phyloP scores from a whole-genome alignment of 1,140 invertebrate genomes.

The Augochlora pura region DNA sequence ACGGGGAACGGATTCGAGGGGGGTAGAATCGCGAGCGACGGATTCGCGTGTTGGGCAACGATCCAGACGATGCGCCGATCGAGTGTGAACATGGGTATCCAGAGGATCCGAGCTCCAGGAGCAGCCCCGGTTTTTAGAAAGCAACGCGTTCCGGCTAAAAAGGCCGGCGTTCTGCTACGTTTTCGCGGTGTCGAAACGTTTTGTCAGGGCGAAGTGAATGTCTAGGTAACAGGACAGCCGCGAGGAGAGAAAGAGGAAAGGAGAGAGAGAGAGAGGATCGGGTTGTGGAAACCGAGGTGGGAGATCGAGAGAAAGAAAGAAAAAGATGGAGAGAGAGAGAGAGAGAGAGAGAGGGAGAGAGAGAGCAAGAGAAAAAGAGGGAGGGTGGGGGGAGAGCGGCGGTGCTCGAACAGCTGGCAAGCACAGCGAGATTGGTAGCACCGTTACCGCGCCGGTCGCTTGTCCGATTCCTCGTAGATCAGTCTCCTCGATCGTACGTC shows the following conservation, averaged over 20 bases:
- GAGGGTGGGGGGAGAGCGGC: neutral
- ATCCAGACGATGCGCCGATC: neutral
- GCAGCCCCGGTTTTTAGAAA: constrained; percentile 12
- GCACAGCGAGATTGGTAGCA: constrained; percentile 60
- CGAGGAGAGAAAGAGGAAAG: neutral
- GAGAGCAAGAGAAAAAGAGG: neutral
- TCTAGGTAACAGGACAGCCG: constrained; percentile 44
- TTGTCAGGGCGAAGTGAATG: constrained; percentile 44
- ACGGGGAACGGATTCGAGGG: no score
- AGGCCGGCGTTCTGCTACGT: constrained; percentile 23
- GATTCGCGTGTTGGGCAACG: no score
- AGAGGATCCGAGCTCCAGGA: neutral
- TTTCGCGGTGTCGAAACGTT: constrained; percentile 49
- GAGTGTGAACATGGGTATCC: neutral
- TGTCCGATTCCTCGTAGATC: constrained; percentile 62
- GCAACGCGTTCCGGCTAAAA: constrained; percentile 17
- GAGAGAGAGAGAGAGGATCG: neutral
- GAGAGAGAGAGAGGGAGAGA: neutral
- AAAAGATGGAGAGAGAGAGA: no score
- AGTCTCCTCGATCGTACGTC: constrained; percentile 56
- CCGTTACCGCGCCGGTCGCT: constrained; percentile 47
- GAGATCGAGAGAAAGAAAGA: no score
- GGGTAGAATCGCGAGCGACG: no score
- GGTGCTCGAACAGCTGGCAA: constrained; percentile 59
- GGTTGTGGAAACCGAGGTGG: neutral